phyloP scores from a whole-genome alignment of 2,113 vertebrate species.

The Cyprinodon variegatus region DNA sequence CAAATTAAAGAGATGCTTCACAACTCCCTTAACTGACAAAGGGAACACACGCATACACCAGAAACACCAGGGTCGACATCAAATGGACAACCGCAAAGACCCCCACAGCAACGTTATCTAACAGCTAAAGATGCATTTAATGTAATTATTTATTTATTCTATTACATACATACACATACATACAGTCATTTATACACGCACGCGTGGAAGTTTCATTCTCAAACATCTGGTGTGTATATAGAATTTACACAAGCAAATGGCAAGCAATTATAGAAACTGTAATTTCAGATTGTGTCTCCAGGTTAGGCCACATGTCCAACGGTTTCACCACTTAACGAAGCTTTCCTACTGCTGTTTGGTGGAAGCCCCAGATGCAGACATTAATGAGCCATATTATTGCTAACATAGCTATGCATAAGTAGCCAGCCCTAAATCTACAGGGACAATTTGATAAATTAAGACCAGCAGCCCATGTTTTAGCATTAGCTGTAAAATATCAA shows the following conservation, averaged over 20 bases:
- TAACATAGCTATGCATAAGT: conserved; percentile 39
- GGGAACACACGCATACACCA: conserved; percentile 36
- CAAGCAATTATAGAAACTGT: conserved; percentile 13
- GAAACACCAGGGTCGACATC: conserved; percentile 16
- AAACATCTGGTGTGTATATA: conserved; percentile 10
- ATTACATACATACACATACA: not conserved
- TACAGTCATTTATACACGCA: not conserved
- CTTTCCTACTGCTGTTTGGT: conserved; percentile 13
- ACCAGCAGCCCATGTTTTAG: conserved; percentile 41
- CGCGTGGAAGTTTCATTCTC: not conserved
- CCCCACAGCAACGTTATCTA: conserved; percentile 7
- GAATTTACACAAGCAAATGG: conserved; percentile 18
- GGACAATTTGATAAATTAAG: conserved; percentile 47
- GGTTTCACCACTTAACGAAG: conserved; percentile 10
- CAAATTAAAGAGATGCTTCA: conserved; percentile 70
- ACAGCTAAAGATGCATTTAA: not conserved
- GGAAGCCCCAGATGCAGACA: conserved; percentile 30
- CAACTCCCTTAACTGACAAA: conserved; percentile 50
- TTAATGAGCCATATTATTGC: conserved; percentile 44
- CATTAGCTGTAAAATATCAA: conserved; percentile 54
- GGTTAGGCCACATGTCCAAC: not conserved
- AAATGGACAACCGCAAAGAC: conserved; percentile 22
- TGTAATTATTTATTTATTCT: not conserved
- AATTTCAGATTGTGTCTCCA: conserved; percentile 11
- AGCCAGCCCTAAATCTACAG: conserved; percentile 34